phyloP scores from a whole-genome alignment of 2,797 vertebrate genomes.

The Sebastes itinus region DNA sequence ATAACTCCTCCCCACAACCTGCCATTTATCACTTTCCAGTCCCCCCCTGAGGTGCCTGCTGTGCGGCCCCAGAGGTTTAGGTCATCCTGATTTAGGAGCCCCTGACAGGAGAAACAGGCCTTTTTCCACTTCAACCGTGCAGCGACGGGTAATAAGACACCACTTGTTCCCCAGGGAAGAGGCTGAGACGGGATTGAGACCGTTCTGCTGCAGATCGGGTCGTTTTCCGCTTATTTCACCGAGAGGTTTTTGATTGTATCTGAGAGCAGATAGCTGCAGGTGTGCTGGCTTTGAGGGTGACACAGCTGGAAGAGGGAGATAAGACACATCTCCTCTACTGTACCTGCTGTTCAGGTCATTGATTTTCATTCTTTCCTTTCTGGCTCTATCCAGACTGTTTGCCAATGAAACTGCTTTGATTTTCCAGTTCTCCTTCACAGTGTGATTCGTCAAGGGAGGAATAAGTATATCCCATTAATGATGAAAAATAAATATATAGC shows the following conservation, averaged over 20 bases:
- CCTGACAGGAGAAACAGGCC: slow-evolving; percentile 51
- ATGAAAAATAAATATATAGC: slow-evolving; percentile 57
- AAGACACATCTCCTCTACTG: slow-evolving; percentile 42
- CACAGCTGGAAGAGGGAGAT: slow-evolving; percentile 56
- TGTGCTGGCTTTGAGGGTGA: slow-evolving; percentile 56
- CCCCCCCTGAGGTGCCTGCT: slow-evolving; percentile 38
- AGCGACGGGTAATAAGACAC: slow-evolving; percentile 64
- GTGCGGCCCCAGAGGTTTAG: slow-evolving; percentile 58
- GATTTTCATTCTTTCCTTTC: slow-evolving; percentile 32
- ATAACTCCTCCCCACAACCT: slow-evolving; percentile 37
- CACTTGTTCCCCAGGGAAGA: slow-evolving; percentile 54
- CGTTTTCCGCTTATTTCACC: slow-evolving; percentile 26
- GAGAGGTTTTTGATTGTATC: slow-evolving; percentile 37
- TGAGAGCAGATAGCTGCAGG: slow-evolving; percentile 57
- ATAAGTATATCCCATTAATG: slow-evolving; percentile 62
- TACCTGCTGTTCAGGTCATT: slow-evolving; percentile 46
- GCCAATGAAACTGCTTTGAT: slow-evolving; percentile 58
- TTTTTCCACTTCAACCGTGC: slow-evolving; percentile 67
- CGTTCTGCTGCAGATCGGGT: slow-evolving; percentile 33
- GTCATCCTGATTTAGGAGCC: slow-evolving; percentile 71
- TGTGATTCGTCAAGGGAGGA: slow-evolving; percentile 58
- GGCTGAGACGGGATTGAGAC: slow-evolving; percentile 34
- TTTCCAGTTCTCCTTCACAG: slow-evolving; percentile 61
- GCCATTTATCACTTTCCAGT: slow-evolving; percentile 55
- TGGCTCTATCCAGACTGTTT: slow-evolving; percentile 22